These are phyloP conservation scores for Anoplopoma fimbria DNA, from an alignment of 2,113 vertebrate genomes.

Conservation along the genomic window DNA sequence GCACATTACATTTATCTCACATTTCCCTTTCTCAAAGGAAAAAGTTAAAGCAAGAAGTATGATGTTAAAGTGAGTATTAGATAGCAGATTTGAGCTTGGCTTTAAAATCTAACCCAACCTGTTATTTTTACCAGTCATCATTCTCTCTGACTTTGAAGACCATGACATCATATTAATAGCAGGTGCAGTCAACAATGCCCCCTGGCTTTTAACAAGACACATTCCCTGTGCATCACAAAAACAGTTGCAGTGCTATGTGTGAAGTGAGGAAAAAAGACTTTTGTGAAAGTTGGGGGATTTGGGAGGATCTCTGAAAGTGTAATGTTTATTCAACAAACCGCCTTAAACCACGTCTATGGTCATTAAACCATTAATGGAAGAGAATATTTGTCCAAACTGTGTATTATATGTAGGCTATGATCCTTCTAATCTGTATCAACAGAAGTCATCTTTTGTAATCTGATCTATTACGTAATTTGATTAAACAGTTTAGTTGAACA, in stretches of 20 bases:
- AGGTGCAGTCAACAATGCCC: slow-evolving; percentile 62
- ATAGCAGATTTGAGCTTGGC: too few relatives aligned
- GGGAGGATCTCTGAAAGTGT: background rate
- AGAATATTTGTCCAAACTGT: background rate
- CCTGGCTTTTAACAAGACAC: slow-evolving; percentile 65
- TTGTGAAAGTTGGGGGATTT: slow-evolving; percentile 11
- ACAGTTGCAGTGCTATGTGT: slow-evolving; percentile 14
- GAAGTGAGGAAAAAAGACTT: slow-evolving; percentile 26
- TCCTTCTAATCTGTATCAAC: background rate
- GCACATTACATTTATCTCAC: background rate
- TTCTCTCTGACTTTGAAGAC: slow-evolving; percentile 35
- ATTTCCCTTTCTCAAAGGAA: background rate
- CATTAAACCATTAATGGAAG: background rate
- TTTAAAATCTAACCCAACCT: background rate
- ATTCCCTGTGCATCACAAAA: slow-evolving; percentile 44
- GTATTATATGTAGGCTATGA: background rate
- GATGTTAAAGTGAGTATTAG: background rate
- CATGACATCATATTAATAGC: slow-evolving; percentile 49
- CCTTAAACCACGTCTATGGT: background rate
- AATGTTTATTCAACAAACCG: background rate
- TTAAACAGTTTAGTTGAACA: background rate
- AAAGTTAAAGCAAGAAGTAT: background rate
- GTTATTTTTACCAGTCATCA: background rate
- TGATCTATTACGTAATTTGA: background rate
- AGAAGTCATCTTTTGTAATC: background rate